A percentile compares a stretch with the other conserved stretches of the same genome.
Evolutionary conservation across 2,113 vertebrate genomes (phyloP).

Genomic region (Chionodraco myersi): DNA sequence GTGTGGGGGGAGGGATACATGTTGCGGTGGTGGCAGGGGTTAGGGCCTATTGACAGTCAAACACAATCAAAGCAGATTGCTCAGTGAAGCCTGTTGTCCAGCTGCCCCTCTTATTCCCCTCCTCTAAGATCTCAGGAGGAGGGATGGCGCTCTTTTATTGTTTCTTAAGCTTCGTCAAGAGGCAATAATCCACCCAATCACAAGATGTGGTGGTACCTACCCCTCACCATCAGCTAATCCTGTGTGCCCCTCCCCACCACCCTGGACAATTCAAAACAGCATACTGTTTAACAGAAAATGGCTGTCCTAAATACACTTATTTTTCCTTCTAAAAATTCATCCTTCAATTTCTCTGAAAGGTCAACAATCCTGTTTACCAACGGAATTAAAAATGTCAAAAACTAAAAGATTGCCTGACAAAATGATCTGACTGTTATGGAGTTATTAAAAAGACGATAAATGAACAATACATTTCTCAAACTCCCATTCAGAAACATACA

Average conservation of each 20-base stretch:
- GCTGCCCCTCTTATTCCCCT: constrained; percentile 12
- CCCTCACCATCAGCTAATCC: constrained; percentile 53
- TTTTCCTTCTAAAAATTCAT: neutral
- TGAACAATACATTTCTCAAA: constrained; percentile 35
- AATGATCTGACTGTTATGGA: neutral
- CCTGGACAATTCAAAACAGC: constrained; percentile 46
- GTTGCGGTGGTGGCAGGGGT: constrained; percentile 25
- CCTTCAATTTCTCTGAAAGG: neutral
- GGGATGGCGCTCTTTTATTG: constrained; percentile 27
- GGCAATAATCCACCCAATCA: constrained; percentile 69
- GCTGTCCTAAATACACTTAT: constrained; percentile 45
- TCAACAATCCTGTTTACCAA: neutral
- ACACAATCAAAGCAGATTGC: constrained; percentile 66
- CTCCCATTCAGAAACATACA: constrained; percentile 21
- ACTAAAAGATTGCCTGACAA: neutral
- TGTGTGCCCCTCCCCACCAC: neutral
- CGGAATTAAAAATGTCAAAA: constrained; percentile 20
- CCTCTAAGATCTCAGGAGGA: constrained; percentile 10
- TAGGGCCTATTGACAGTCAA: constrained; percentile 55
- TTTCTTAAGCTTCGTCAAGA: constrained; percentile 55
- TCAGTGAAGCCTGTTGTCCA: constrained; percentile 68
- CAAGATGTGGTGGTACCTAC: constrained; percentile 19
- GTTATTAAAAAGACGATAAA: constrained; percentile 40
- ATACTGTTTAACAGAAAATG: constrained; percentile 13
- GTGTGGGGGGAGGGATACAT: neutral